A percentile compares a stretch with the other conserved stretches of the same genome.
These are phyloP conservation scores for Glossosoma conforme DNA, from an alignment of 1,140 invertebrate species.

Conservation along the genomic window DNA sequence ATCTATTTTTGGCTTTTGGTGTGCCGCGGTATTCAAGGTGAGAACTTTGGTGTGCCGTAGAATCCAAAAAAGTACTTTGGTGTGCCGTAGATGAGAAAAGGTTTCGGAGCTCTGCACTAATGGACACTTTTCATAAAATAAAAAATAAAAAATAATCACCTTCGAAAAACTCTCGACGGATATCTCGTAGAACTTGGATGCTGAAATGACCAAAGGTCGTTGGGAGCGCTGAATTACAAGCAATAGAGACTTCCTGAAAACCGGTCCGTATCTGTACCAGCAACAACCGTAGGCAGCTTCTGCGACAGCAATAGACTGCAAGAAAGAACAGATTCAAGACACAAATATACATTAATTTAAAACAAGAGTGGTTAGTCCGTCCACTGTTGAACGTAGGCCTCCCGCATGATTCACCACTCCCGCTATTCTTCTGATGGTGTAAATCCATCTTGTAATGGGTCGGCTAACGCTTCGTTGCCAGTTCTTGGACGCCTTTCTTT, in stretches of 20 bases:
- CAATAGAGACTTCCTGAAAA: conserved; percentile 9
- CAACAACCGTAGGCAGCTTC: conserved; percentile 17
- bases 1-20: not conserved
- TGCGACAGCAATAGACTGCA: conserved; percentile 15
- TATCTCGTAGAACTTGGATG: conserved; percentile 20
- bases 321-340: too few species aligned
- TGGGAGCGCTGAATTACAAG: conserved; percentile 18
- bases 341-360: too few species aligned
- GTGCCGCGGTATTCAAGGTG: too few species aligned
- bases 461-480: too few species aligned
- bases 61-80: conserved; percentile 8
- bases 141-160: conserved; percentile 10
- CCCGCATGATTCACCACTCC: too few species aligned
- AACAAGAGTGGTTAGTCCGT: too few species aligned
- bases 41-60: conserved; percentile 5
- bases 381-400: too few species aligned
- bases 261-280: conserved; percentile 16
- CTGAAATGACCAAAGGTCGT: conserved; percentile 17
- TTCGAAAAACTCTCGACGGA: conserved; percentile 21
- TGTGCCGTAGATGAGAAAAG: conserved; percentile 7
- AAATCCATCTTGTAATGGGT: too few species aligned
- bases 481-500: too few species aligned
- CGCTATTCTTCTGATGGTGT: too few species aligned
- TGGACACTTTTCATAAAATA: not conserved
- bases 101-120: not conserved